A percentile compares a stretch with the other conserved stretches of the same genome.
These are phyloP conservation scores for Cremastinae sp. DNA, from an alignment of 2,888 invertebrate species.

Conservation along the genomic window DNA sequence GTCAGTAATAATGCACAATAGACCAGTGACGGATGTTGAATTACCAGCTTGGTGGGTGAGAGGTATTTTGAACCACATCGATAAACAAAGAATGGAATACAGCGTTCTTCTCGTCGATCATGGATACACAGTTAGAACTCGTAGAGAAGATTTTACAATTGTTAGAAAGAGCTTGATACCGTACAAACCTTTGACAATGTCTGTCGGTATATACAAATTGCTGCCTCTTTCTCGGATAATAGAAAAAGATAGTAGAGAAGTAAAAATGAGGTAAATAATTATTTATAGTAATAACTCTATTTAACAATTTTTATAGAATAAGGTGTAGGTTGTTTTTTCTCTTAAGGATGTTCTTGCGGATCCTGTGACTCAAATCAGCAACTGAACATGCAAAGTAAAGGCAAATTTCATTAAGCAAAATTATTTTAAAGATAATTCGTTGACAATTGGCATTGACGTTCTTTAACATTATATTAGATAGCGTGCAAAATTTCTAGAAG, in stretches of 20 bases:
- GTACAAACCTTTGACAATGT: constrained; percentile 49
- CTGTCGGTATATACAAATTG: constrained; percentile 56
- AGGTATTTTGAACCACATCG: constrained; percentile 48
- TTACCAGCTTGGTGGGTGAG: constrained; percentile 63
- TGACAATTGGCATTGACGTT: too few species aligned
- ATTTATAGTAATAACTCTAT: too few species aligned
- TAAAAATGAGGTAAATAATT: constrained; percentile 10
- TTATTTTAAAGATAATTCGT: too few species aligned
- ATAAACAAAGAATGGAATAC: constrained; percentile 35
- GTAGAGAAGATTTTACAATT: constrained; percentile 54
- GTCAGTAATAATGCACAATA: constrained; percentile 62
- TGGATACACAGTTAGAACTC: constrained; percentile 48
- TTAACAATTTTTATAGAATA: too few species aligned
- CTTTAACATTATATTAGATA: too few species aligned
- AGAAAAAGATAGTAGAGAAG: background rate
- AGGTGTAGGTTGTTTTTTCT: too few species aligned
- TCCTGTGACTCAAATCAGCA: too few species aligned
- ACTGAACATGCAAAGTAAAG: too few species aligned
- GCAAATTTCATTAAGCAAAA: too few species aligned
- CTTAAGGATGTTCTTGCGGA: too few species aligned
- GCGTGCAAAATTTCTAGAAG: too few species aligned
- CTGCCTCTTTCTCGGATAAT: constrained; percentile 38
- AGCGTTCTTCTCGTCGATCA: constrained; percentile 62
- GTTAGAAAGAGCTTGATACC: constrained; percentile 42
- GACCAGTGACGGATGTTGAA: constrained; percentile 32